Percentiles rank a stretch among this genome's conserved stretches.
Conservation (phyloP, 2,113 vertebrate genomes). For the Serinus canaria region DNA sequence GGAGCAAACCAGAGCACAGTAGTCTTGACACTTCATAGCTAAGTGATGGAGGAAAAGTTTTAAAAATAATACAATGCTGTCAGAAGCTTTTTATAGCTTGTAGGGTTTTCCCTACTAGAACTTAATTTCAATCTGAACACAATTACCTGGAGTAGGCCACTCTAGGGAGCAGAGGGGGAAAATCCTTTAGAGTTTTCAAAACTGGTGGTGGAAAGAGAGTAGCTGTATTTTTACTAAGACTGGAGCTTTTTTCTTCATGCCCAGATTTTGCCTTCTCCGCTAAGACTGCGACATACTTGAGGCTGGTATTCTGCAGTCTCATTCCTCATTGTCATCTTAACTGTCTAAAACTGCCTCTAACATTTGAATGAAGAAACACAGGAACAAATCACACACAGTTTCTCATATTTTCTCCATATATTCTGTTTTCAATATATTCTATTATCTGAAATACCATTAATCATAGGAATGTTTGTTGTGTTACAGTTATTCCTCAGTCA, state of each 20-base stretch:
- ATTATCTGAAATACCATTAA: not conserved
- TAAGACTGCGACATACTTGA: not conserved
- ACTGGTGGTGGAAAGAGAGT: not conserved
- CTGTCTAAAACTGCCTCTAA: not conserved
- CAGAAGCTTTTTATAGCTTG: not conserved
- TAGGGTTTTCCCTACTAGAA: not conserved
- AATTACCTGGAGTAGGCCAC: not conserved
- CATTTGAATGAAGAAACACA: not conserved
- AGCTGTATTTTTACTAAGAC: not conserved
- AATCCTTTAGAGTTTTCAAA: not conserved
- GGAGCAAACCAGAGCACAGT: not conserved
- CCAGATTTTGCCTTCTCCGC: not conserved
- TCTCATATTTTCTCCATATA: not conserved
- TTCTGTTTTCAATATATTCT: not conserved
- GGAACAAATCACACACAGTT: not conserved
- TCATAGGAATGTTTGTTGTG: not conserved
- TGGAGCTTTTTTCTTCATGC: not conserved
- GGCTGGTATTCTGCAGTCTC: not conserved
- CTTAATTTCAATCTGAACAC: not conserved
- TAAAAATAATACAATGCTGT: not conserved
- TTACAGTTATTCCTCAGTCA: not conserved
- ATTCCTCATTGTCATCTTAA: not conserved
- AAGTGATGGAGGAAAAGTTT: not conserved
- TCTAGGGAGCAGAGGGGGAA: not conserved
- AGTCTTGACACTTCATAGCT: not conserved